phyloP scores from a whole-genome alignment of 2,888 invertebrate genomes.

The Hydraecia micacea region DNA sequence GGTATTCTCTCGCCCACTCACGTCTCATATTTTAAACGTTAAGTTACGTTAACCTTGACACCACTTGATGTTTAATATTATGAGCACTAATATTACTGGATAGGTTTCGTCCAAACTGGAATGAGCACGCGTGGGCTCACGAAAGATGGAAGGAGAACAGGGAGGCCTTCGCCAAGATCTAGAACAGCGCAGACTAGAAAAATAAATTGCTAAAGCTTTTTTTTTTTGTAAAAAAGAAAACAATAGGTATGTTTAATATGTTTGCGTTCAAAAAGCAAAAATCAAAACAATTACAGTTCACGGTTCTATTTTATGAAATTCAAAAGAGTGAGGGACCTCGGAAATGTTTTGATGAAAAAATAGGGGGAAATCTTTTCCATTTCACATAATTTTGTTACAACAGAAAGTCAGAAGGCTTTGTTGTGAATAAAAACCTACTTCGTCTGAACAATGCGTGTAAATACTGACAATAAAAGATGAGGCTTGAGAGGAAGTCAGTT shows the following conservation, averaged over 20 bases:
- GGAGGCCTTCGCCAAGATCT: background rate
- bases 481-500: constrained; percentile 40
- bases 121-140: background rate
- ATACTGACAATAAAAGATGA: constrained; percentile 48
- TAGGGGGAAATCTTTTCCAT: constrained; percentile 53
- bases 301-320: constrained; percentile 18
- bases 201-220: background rate
- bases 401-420: constrained; percentile 59
- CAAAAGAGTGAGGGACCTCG: constrained; percentile 34
- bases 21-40: constrained; percentile 55
- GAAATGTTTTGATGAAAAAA: constrained; percentile 57
- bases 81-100: background rate
- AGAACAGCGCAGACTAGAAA: background rate
- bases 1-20: constrained; percentile 55
- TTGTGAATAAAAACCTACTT: constrained; percentile 59
- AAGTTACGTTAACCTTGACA: constrained; percentile 42
- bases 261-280: constrained; percentile 15
- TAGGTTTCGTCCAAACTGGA: background rate
- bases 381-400: constrained; percentile 65
- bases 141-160: background rate
- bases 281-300: constrained; percentile 31
- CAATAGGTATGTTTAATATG: background rate
- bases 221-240: background rate
- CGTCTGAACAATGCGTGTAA: constrained; percentile 55
- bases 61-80: constrained; percentile 41